Evolutionary conservation across 2,113 vertebrate genomes (phyloP), one percentile per base, ranked within the genome.

Genomic region (Ptilonorhynchus violaceus): DNA sequence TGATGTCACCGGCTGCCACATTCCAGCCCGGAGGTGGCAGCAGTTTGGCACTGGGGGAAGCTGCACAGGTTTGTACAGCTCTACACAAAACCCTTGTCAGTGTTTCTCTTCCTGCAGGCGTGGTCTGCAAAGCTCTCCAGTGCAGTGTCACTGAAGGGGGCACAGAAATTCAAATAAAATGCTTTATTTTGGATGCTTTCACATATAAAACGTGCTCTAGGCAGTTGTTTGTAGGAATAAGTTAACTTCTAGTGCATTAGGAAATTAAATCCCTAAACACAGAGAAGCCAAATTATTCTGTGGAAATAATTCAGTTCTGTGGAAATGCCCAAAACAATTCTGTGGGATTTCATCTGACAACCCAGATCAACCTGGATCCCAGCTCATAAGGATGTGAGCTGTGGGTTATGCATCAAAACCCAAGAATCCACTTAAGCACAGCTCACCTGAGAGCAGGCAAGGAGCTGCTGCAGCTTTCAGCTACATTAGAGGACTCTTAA

Each of bases 21-120:
- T 93, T 85, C 77, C 74, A 75, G 1, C 46, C 84, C 77, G 55
- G 88, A 69, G 79, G 82, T 41, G 88, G 88, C 76, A 91, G 74
- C 68, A 72, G 2, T 19, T 24, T 11, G 56, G 47, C 53, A 72
- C 3, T 0, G 15, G 68, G 28, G 27, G 8, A 83, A 70, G 81
- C 18, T 37, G 42, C 44, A 10, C 7, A 13, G 16, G 10, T 16
- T 39, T 30, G 17, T 41, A 9, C 13, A 75, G 69, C 47, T 74
- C 46, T 2, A 33, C 39, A 35, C 83, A 21, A 73, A 46, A 53
- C 28, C 24, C 42, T 3, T 19, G 47, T 3, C 25, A 74, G 50
- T 0, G 73, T 0, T 64, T 42, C 25, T 22, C 41, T 4, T 64
- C 70, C 42, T 64, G 15, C 35, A 35, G 3, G 2, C 2, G 3